Conservation (phyloP, 1,140 invertebrate species). For the Drosophila sucinea region DNA sequence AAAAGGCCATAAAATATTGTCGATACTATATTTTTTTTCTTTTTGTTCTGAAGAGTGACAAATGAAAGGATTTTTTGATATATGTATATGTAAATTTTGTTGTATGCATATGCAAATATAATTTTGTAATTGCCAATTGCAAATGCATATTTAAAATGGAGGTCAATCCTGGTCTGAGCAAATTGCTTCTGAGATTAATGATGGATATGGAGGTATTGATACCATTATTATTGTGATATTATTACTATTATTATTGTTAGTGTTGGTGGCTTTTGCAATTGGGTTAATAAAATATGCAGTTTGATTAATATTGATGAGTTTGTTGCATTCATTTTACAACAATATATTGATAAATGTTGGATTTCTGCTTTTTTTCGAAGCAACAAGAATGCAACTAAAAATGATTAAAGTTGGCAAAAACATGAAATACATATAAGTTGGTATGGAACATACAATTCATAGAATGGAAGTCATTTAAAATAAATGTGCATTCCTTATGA, state of each 20-base stretch:
- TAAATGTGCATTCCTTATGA: no score
- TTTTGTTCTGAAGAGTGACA: conserved; percentile 30
- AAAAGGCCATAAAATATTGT: conserved; percentile 4
- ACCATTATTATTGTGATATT: conserved; percentile 7
- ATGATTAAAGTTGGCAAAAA: not conserved
- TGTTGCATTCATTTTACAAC: not conserved
- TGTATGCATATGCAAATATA: conserved; percentile 43
- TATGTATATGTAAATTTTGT: conserved; percentile 2
- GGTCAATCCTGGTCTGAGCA: conserved; percentile 37
- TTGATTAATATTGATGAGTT: conserved; percentile 44
- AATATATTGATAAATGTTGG: not conserved
- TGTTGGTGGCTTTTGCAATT: conserved; percentile 24
- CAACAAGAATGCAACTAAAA: not conserved
- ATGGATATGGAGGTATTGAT: conserved; percentile 32
- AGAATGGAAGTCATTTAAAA: no score
- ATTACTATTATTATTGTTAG: conserved; percentile 39
- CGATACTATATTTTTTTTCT: not conserved
- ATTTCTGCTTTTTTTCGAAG: not conserved
- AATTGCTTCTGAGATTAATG: conserved; percentile 58
- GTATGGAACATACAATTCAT: no score
- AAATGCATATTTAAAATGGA: conserved; percentile 58
- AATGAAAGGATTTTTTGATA: conserved; percentile 48
- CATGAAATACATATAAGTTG: no score
- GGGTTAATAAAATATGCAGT: conserved; percentile 50
- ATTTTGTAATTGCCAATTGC: conserved; percentile 56